Conservation (phyloP, 1,140 invertebrate genomes). For the Drosophila burlai region DNA sequence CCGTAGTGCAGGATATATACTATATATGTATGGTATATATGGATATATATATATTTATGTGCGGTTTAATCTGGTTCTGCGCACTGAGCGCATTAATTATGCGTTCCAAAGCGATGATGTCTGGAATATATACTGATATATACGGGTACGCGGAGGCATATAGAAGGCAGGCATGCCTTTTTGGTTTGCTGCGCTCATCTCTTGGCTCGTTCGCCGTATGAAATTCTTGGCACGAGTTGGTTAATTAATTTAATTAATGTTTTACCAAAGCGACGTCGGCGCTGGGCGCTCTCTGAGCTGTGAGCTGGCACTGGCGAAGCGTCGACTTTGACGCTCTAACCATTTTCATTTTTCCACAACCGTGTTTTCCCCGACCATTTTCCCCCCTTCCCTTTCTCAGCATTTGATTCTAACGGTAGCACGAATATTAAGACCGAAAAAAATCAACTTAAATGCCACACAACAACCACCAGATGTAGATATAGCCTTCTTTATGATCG, state of each 20-base stretch:
- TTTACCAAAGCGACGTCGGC: conserved; percentile 71
- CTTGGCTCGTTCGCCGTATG: conserved; percentile 26
- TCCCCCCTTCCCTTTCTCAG: not conserved
- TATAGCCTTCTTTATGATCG: conserved; percentile 31
- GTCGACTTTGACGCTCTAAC: conserved; percentile 45
- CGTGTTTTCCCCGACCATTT: conserved; percentile 13
- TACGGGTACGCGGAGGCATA: not conserved
- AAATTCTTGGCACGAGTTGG: conserved; percentile 80
- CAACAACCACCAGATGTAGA: conserved; percentile 38
- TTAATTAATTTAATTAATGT: conserved; percentile 84
- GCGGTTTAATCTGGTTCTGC: conserved; percentile 80
- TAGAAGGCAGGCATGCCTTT: conserved; percentile 21
- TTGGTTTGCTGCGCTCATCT: conserved; percentile 32
- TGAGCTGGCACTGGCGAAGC: conserved; percentile 16
- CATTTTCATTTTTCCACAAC: conserved; percentile 13
- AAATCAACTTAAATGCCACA: conserved; percentile 32
- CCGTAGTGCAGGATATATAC: conserved; percentile 17
- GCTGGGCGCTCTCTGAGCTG: conserved; percentile 19
- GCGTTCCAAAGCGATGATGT: conserved; percentile 74
- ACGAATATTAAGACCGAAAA: conserved; percentile 50
- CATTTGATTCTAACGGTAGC: conserved; percentile 71
- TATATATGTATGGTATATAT: conserved; percentile 2
- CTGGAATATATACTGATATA: conserved; percentile 29
- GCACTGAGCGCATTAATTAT: conserved; percentile 83
- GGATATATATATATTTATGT: conserved; percentile 10